Evolutionary conservation across 2,113 vertebrate genomes (phyloP), one percentile per base, ranked within the genome.

Genomic region (Alosa alosa): DNA sequence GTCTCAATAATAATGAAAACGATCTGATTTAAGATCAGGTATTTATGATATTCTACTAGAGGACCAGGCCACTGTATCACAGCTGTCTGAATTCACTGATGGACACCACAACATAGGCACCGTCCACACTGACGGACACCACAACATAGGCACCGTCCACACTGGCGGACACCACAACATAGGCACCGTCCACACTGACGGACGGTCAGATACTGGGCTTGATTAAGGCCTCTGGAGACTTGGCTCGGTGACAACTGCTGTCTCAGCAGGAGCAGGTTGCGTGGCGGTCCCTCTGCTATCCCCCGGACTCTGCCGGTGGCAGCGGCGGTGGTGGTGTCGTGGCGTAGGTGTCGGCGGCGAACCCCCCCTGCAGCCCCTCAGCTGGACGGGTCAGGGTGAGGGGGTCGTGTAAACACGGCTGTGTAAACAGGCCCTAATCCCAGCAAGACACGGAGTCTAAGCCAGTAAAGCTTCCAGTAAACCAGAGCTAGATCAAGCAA

Each of bases 351-450:
- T 1, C 9, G 68, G 31, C 31, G 13, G 11, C 25, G 72, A 22
- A 18, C 18, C 55, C 55, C 55, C 64, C 64, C 72, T 39, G 31
- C 36, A 39, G 31, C 31, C 72, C n/a, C 3, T 47, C 50, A 60
- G 82, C 31, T 57, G 49, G 50, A 44, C 31, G 82, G 82, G 82
- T 52, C 49, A 57, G 50, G 36, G 82, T 41, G 82, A 20, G 50
- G 52, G 64, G 84, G 64, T 78, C 20, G 68, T 52, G 84, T 49
- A 47, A 64, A 31, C 47, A 52, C 75, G 72, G 72, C 84, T 85
- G 84, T 85, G 84, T 55, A 81, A 85, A 85, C 84, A 72, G 84
- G 84, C 47, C 72, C 49, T 85, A 85, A 85, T 85, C 84, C 84
- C 75, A 85, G 84, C 78, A 81, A 81, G 84, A 81, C 47, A 78